These are phyloP conservation scores for Andrena bucephala DNA, from an alignment of 2,888 invertebrate species.

Conservation along the genomic window DNA sequence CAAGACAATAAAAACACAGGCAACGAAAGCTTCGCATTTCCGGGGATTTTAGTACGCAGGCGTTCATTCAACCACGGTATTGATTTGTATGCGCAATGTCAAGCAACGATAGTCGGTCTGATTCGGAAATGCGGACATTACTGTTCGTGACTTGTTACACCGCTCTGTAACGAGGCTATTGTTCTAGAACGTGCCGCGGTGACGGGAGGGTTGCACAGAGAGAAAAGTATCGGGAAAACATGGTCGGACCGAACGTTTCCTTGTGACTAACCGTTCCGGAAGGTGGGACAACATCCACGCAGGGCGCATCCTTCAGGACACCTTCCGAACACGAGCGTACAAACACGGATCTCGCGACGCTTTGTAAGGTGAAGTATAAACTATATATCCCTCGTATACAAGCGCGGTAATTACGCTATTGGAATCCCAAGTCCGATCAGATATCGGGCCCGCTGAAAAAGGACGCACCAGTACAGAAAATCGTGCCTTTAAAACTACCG, in stretches of 20 bases:
- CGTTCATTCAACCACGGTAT: constrained; percentile 78
- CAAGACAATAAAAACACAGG: neutral
- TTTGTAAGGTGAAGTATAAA: constrained; percentile 78
- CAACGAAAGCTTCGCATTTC: constrained; percentile 1
- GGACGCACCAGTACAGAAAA: neutral
- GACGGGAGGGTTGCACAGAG: constrained; percentile 32
- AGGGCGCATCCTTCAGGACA: constrained; percentile 72
- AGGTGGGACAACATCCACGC: constrained; percentile 68
- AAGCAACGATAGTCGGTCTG: constrained; percentile 42
- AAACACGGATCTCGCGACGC: constrained; percentile 84
- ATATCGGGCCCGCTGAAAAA: no score
- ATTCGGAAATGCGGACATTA: constrained; percentile 62
- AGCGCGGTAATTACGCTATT: neutral
- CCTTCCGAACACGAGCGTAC: constrained; percentile 78
- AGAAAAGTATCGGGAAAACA: constrained; percentile 50
- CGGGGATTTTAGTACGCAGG: constrained; percentile 70
- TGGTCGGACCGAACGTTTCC: constrained; percentile 76
- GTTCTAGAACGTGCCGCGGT: neutral
- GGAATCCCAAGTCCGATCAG: neutral
- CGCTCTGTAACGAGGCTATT: constrained; percentile 12
- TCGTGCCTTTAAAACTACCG: constrained; percentile 23
- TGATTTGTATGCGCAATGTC: constrained; percentile 83
- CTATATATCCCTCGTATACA: neutral
- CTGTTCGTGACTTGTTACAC: constrained; percentile 11
- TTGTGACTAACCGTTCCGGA: constrained; percentile 80